Percentiles rank a stretch among this genome's conserved stretches.
Evolutionary conservation across 2,113 vertebrate species (phyloP).

Genomic region (Nothobranchius kuhntae): DNA sequence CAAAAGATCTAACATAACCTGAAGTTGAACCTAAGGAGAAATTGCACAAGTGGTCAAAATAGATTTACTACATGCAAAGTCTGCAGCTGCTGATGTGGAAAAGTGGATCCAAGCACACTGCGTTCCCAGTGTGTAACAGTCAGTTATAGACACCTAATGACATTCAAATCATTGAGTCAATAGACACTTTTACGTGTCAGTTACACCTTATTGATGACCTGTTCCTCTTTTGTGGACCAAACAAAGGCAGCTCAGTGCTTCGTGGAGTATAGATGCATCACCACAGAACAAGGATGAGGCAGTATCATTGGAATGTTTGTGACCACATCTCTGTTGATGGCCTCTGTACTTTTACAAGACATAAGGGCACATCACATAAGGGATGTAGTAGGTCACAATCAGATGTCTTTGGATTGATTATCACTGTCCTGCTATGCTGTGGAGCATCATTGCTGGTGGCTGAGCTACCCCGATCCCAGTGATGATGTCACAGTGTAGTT

Average conservation of each 20-base stretch:
- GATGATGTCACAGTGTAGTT: too few relatives aligned
- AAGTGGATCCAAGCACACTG: background rate
- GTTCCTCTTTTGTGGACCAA: background rate
- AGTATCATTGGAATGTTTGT: background rate
- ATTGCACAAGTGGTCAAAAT: background rate
- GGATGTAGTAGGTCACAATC: too few relatives aligned
- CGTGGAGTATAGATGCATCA: too few relatives aligned
- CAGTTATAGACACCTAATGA: background rate
- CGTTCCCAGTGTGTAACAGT: background rate
- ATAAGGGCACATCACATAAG: too few relatives aligned
- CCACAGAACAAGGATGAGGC: background rate
- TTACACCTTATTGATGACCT: background rate
- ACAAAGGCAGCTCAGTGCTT: background rate
- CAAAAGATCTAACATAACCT: background rate
- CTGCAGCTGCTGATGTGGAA: constrained; percentile 4
- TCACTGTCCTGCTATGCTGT: too few relatives aligned
- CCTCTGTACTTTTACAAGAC: too few relatives aligned
- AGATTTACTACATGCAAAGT: constrained; percentile 4
- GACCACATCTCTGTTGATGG: too few relatives aligned
- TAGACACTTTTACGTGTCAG: background rate
- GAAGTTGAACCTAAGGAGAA: background rate
- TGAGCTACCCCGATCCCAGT: too few relatives aligned
- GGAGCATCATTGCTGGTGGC: too few relatives aligned
- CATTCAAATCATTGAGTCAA: background rate
- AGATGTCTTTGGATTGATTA: too few relatives aligned